A percentile compares a stretch with the other conserved stretches of the same genome.
phyloP scores from a whole-genome alignment of 1,140 invertebrate genomes.

The Sycophaga agraensis region DNA sequence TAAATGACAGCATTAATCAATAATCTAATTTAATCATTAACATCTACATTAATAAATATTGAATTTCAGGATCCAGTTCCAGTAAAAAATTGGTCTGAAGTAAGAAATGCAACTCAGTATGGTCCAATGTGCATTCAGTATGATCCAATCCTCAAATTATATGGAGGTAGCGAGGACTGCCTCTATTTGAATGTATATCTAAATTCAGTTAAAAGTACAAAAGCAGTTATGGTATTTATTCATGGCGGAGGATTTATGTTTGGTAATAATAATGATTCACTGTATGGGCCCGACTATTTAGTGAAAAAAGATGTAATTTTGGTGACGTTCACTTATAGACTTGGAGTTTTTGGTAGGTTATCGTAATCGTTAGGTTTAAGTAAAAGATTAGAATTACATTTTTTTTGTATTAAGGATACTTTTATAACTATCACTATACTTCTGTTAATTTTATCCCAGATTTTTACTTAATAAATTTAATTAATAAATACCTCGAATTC shows the following conservation, averaged over 20 bases:
- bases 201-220: slow-evolving; percentile 34
- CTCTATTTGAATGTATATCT: slow-evolving; percentile 60
- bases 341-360: slow-evolving; percentile 60
- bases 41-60: no score
- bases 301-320: slow-evolving; percentile 64
- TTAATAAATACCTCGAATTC: slow-evolving; percentile 1
- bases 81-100: not conserved
- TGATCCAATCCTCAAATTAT: not conserved
- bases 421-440: no score
- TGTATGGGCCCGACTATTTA: slow-evolving; percentile 66
- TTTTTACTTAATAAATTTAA: slow-evolving; percentile 6
- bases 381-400: not conserved
- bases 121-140: not conserved
- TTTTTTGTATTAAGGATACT: not conserved
- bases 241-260: slow-evolving; percentile 42
- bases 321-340: slow-evolving; percentile 71
- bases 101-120: not conserved
- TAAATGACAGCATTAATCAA: no score
- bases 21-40: no score
- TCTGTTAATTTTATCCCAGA: not conserved
- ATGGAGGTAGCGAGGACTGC: slow-evolving; percentile 55
- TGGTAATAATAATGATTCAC: slow-evolving; percentile 36
- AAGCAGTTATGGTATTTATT: slow-evolving; percentile 41
- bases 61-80: not conserved
- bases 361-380: no score